A percentile compares a stretch with the other conserved stretches of the same genome.
phyloP scores from a whole-genome alignment of 2,888 invertebrate genomes.

The Osmoderma eremita region DNA sequence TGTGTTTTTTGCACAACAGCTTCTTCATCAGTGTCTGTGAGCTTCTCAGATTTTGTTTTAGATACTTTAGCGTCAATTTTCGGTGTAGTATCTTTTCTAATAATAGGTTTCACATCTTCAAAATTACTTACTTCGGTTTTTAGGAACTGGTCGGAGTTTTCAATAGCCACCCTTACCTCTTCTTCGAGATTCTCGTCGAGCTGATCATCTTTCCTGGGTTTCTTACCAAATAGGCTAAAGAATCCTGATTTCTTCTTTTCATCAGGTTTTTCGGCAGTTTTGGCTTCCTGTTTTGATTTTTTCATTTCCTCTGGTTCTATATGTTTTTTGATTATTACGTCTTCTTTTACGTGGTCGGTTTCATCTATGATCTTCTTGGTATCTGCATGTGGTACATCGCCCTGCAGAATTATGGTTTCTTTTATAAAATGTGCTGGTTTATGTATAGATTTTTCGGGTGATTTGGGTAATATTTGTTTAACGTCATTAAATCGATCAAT shows the following conservation, averaged over 20 bases:
- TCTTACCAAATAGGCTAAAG: constrained; percentile 48
- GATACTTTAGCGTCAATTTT: background rate
- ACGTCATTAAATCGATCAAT: constrained; percentile 32
- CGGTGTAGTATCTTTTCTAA: background rate
- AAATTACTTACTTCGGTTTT: constrained; percentile 2
- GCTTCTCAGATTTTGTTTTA: background rate
- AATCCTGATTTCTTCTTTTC: constrained; percentile 50
- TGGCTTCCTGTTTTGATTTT: constrained; percentile 41
- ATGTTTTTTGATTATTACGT: background rate
- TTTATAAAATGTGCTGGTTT: constrained; percentile 7
- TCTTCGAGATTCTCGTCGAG: constrained; percentile 5
- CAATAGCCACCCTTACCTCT: constrained; percentile 18
- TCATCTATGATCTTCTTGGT: constrained; percentile 27
- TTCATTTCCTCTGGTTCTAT: constrained; percentile 43
- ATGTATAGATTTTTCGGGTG: constrained; percentile 26
- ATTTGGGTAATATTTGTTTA: constrained; percentile 12
- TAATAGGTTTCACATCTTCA: constrained; percentile 16
- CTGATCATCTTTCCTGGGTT: constrained; percentile 41
- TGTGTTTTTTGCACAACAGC: constrained; percentile 52
- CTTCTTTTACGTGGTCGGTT: constrained; percentile 36
- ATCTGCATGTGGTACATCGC: constrained; percentile 10
- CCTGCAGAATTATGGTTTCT: constrained; percentile 4
- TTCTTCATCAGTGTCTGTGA: constrained; percentile 44
- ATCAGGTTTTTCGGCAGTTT: constrained; percentile 27
- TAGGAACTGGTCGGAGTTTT: background rate